Evolutionary conservation across 2,888 invertebrate genomes (phyloP).

Genomic region (Nephrotoma appendiculata): DNA sequence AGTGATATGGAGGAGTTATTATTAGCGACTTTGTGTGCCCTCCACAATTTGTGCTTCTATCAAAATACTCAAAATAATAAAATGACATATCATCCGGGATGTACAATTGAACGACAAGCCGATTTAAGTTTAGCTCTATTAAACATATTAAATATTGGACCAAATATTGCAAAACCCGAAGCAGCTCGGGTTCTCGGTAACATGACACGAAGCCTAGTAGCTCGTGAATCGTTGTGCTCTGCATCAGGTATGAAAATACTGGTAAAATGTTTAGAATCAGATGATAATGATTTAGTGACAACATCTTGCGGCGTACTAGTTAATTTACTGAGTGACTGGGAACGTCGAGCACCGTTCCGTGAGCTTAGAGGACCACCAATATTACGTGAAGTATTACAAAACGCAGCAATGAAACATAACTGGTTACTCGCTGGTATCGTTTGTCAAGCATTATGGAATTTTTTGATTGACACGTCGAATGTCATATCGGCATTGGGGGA

Average conservation of each 20-base stretch:
- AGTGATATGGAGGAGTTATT: slow-evolving; percentile 54
- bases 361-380: slow-evolving; percentile 37
- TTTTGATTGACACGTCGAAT: slow-evolving; percentile 39
- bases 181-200: slow-evolving; percentile 72
- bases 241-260: slow-evolving; percentile 47
- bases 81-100: slow-evolving; percentile 15
- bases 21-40: slow-evolving; percentile 61
- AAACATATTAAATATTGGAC: slow-evolving; percentile 19
- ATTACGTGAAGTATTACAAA: slow-evolving; percentile 39
- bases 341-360: slow-evolving; percentile 38
- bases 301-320: slow-evolving; percentile 72
- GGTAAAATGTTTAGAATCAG: slow-evolving; percentile 41
- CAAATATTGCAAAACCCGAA: slow-evolving; percentile 39
- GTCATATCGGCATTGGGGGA: slow-evolving; percentile 35
- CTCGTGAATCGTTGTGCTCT: slow-evolving; percentile 48
- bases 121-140: slow-evolving; percentile 23
- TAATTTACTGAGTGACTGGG: slow-evolving; percentile 52
- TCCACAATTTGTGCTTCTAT: slow-evolving; percentile 76
- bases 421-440: slow-evolving; percentile 57
- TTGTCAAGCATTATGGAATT: slow-evolving; percentile 63
- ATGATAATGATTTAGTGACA: slow-evolving; percentile 52
- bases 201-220: slow-evolving; percentile 53
- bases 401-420: slow-evolving; percentile 41
- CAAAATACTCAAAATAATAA: slow-evolving; percentile 30
- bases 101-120: slow-evolving; percentile 23